Evolutionary conservation across 2,888 invertebrate species (phyloP).

Genomic region (Epiblema foenella): DNA sequence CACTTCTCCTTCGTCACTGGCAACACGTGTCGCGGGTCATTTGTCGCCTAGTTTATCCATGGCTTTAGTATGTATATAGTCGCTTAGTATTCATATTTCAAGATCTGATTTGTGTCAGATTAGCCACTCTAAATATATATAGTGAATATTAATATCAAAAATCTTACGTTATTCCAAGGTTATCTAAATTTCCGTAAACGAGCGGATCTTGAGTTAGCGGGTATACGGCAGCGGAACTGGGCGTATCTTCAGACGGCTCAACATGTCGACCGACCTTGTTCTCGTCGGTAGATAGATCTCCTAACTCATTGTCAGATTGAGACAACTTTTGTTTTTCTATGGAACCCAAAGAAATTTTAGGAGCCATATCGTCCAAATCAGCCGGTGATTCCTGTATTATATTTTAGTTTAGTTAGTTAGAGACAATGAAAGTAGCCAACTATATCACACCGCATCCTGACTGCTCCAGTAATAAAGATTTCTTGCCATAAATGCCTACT

Average conservation of each 20-base stretch:
- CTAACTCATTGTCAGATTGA: not conserved
- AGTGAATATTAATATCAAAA: not conserved
- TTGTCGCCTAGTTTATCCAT: no score
- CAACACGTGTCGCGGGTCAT: no score
- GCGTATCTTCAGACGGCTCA: conserved; percentile 1
- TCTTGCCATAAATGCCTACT: no score
- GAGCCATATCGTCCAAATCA: not conserved
- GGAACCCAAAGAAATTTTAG: not conserved
- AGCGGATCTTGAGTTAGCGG: conserved; percentile 53
- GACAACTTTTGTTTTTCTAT: not conserved
- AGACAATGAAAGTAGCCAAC: no score
- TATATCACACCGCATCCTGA: no score
- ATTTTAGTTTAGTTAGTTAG: no score
- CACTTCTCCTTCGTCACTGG: no score
- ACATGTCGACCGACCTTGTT: not conserved
- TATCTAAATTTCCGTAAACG: conserved; percentile 61
- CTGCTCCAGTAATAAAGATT: no score
- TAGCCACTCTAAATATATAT: not conserved
- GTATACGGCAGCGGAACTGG: conserved; percentile 57
- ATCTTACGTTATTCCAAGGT: conserved; percentile 63
- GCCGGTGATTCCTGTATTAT: not conserved
- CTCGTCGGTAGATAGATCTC: not conserved
- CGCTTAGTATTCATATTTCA: not conserved
- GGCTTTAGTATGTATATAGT: no score
- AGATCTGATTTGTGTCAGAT: not conserved